Evolutionary conservation across 37 sponge, comb jelly and placozoan species (phyloP).

Genomic region (Ianthella basta): DNA sequence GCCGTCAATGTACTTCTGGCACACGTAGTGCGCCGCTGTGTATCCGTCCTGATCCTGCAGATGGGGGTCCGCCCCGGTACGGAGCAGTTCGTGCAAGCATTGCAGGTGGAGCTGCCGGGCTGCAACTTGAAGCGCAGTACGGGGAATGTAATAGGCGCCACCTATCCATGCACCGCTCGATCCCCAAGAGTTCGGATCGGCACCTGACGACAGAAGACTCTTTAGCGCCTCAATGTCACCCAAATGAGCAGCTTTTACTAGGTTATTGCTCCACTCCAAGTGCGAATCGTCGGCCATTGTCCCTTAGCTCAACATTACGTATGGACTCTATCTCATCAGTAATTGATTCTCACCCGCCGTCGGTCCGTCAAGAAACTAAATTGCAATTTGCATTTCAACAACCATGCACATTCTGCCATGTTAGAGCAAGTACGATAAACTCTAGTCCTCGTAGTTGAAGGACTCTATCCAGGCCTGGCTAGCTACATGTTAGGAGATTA

Average conservation of each 20-base stretch:
- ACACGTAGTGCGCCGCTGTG: constrained; percentile 39
- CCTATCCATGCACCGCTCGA: neutral
- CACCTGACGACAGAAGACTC: neutral
- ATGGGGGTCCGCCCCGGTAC: constrained; percentile 25
- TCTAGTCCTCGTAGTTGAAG: too few relatives aligned
- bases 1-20: constrained; percentile 8
- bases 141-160: neutral
- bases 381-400: too few relatives aligned
- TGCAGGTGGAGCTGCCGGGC: neutral
- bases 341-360: too few relatives aligned
- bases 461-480: too few relatives aligned
- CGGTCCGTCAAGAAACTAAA: too few relatives aligned
- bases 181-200: neutral
- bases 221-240: neutral
- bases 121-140: constrained; percentile 6
- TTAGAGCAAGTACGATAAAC: too few relatives aligned
- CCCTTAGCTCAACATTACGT: too few relatives aligned
- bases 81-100: constrained; percentile 10
- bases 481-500: too few relatives aligned
- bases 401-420: too few relatives aligned
- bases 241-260: constrained; percentile 14
- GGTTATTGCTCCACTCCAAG: neutral
- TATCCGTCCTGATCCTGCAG: constrained; percentile 25
- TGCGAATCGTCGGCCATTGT: neutral
- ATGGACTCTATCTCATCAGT: too few relatives aligned